phyloP scores from a whole-genome alignment of 2,113 vertebrate species.

The Psettodes erumei region DNA sequence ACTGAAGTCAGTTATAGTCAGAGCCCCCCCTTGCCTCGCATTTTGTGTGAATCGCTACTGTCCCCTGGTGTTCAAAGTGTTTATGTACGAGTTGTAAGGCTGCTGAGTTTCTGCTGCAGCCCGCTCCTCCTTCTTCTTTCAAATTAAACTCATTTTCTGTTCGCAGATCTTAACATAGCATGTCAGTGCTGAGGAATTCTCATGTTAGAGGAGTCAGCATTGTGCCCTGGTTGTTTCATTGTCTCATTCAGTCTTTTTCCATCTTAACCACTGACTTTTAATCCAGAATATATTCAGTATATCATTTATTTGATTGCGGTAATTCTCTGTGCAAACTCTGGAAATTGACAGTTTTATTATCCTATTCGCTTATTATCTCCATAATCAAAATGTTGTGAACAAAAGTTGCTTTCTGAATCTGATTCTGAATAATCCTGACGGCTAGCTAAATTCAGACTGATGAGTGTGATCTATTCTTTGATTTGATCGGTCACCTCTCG shows the following conservation, averaged over 20 bases:
- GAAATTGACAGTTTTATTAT: background rate
- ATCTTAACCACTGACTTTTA: background rate
- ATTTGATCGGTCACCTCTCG: background rate
- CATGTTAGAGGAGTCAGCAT: background rate
- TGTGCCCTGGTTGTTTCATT: background rate
- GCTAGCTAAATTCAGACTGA: background rate
- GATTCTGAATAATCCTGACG: background rate
- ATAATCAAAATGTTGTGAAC: conserved; percentile 19
- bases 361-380: too few species aligned
- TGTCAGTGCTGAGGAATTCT: background rate
- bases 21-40: conserved; percentile 34
- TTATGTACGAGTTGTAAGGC: conserved; percentile 47
- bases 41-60: conserved; percentile 60
- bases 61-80: conserved; percentile 73
- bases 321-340: background rate
- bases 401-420: conserved; percentile 9
- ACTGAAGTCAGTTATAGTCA: background rate
- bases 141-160: background rate
- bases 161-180: background rate
- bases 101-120: conserved; percentile 15
- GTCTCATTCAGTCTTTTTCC: background rate
- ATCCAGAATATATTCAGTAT: background rate
- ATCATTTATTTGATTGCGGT: background rate
- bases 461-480: background rate
- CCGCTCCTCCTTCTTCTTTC: conserved; percentile 1